phyloP scores from a whole-genome alignment of 2,113 vertebrate genomes.

The Corythaeola cristata region DNA sequence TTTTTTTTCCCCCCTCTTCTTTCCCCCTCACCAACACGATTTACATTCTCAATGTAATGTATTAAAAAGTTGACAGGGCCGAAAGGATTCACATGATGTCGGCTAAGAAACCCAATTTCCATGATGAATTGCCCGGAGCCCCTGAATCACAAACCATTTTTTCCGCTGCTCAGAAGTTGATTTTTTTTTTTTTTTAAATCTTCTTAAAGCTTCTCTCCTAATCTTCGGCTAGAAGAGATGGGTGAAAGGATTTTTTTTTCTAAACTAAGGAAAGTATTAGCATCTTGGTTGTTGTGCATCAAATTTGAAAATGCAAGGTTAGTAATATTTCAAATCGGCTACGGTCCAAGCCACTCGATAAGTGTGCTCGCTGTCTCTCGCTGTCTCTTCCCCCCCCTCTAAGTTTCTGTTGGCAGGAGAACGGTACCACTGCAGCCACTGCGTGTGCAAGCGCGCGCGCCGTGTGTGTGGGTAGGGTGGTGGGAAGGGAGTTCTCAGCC shows the following conservation, averaged over 20 bases:
- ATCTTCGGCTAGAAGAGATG: conserved; percentile 97
- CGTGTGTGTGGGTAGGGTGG: background rate
- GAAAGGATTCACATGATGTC: conserved; percentile 99
- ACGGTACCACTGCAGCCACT: background rate
- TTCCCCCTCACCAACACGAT: conserved; percentile 90
- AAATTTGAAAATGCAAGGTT: conserved; percentile 98
- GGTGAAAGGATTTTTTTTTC: conserved; percentile 95
- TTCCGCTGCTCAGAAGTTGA: conserved; percentile 91
- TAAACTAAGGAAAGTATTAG: conserved; percentile 95
- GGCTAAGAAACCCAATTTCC: conserved; percentile 99
- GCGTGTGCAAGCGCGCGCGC: fast-evolving
- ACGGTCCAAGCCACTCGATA: conserved; percentile 82
- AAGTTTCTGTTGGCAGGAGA: conserved; percentile 55
- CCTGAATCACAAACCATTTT: conserved; percentile 98
- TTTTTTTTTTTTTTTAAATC: conserved; percentile 92
- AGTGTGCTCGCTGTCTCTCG: conserved; percentile 67
- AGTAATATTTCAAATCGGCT: conserved; percentile 98
- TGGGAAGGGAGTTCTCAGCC: background rate
- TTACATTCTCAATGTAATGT: conserved; percentile 99
- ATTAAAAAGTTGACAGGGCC: conserved; percentile 99
- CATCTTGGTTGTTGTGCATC: conserved; percentile 95
- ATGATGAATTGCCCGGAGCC: conserved; percentile 99
- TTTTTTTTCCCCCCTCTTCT: conserved; percentile 5
- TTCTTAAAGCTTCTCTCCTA: conserved; percentile 99
- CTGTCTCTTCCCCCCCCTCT: background rate